Base-by-base conservation (phyloP, 2,113 vertebrate genomes). In the Dipodomys merriami region DNA sequence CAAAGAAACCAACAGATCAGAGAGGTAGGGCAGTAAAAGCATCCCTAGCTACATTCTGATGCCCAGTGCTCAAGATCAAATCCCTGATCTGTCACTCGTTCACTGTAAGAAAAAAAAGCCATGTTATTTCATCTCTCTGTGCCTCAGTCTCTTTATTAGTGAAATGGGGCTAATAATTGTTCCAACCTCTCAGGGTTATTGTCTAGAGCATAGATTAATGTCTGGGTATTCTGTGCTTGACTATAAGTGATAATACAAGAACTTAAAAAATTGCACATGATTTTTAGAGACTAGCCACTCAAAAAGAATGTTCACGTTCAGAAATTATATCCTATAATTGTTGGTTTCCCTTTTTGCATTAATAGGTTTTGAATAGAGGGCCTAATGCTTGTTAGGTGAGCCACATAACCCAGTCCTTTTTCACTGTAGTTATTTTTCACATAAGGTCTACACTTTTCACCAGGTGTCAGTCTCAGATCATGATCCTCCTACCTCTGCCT, bases 201-300 rank as follows among this genome's bases (percentile, higher is more conserved):
- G 5, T 60, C 64, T 33, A 65, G 35, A 53, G 35, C 77, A 91
- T 49, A 94, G 35, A 46, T 71, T 77, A 87, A 68, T 80, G 72
- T 27, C 67, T 86, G 44, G 44, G 44, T 94, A 84, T 85, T 90
- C 67, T 64, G 39, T 88, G 23, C 46, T 81, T 77, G 78, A 64
- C n/a, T 88, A 9, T 82, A 91, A 95, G 67, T 86, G 67, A 86
- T 94, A 92, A 9, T 83, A 68, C 73, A 84, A 72, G 64, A 95
- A 64, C 1, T 84, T 27, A 22, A 46, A 80, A 65, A 68, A 79
- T 53, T 74, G 83, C 76, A 71, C 33, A 27, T 30, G 33, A 16
- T 60, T 91, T 87, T 90, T 46, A 88, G 87, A 92, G 87, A 92
- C 68, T 94, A 73, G 29, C 77, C 22, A 90, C 76, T 71, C 78